These are phyloP conservation scores for Cataglyphis cursor DNA, from an alignment of 2,888 invertebrate species.

Conservation along the genomic window DNA sequence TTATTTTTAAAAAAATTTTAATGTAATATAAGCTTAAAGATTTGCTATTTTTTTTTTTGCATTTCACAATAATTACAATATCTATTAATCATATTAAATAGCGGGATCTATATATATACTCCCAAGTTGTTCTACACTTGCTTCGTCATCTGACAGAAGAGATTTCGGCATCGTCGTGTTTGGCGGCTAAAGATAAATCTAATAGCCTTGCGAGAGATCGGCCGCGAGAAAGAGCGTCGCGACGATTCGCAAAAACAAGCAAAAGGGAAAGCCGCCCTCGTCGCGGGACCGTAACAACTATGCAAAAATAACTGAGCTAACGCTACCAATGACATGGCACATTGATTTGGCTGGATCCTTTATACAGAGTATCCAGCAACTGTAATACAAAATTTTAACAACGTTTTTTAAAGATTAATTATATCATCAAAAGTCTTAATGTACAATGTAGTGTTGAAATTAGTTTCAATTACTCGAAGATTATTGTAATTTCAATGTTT, in stretches of 20 bases:
- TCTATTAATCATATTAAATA: not conserved
- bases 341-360: constrained; percentile 12
- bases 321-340: constrained; percentile 49
- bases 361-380: not conserved
- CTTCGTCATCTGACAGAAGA: not conserved
- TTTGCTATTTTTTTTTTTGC: not conserved
- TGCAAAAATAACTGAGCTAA: constrained; percentile 67
- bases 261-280: constrained; percentile 55
- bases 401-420: not conserved
- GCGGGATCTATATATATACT: not conserved
- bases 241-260: constrained; percentile 68
- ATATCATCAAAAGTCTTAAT: not conserved
- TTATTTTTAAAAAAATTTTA: not conserved
- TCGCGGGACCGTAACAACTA: constrained; percentile 38
- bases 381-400: not conserved
- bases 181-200: constrained; percentile 76
- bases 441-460: not conserved
- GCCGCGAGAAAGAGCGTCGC: constrained; percentile 62
- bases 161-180: constrained; percentile 58
- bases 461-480: not conserved
- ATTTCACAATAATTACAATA: not conserved
- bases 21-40: not conserved
- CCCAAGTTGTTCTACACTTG: not conserved
- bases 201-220: constrained; percentile 68
- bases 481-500: not conserved